Conservation (phyloP, 2,888 invertebrate genomes). For the Zygaena filipendulae region DNA sequence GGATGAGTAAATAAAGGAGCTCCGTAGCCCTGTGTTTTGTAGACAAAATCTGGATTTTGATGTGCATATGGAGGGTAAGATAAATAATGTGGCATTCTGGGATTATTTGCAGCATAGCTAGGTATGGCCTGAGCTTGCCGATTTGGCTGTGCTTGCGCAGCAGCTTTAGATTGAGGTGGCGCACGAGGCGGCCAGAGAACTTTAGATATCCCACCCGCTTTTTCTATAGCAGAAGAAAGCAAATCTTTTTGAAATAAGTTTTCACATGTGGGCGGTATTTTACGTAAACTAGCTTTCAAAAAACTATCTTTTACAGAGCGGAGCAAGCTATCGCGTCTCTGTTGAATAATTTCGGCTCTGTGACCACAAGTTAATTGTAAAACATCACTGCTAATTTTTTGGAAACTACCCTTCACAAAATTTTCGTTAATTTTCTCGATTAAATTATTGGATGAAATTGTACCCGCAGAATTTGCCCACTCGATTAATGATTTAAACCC, state of each 20-base stretch:
- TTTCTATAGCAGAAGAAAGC: conserved; percentile 1
- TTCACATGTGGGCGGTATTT: conserved; percentile 1
- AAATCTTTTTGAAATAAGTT: conserved; percentile 1
- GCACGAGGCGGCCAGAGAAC: conserved; percentile 1
- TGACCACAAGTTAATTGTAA: too few relatives aligned
- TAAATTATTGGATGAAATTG: neutral
- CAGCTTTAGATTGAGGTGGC: conserved; percentile 1
- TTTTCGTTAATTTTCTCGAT: conserved; percentile 1
- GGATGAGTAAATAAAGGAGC: too few relatives aligned
- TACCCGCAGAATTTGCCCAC: neutral
- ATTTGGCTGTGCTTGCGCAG: conserved; percentile 5
- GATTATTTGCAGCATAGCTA: conserved; percentile 1
- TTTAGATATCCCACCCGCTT: conserved; percentile 3
- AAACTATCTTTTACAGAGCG: neutral
- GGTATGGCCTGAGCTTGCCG: conserved; percentile 2
- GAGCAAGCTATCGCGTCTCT: conserved; percentile 2
- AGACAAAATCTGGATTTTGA: neutral
- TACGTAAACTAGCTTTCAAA: neutral
- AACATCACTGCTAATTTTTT: conserved; percentile 6
- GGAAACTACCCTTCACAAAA: conserved; percentile 5
- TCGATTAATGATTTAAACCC: neutral
- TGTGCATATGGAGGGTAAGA: neutral
- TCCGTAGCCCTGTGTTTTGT: too few relatives aligned
- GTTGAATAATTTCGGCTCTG: conserved; percentile 7
- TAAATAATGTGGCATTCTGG: neutral